Evolutionary conservation across 2,888 invertebrate species (phyloP).

Genomic region (Trimorus sp.): DNA sequence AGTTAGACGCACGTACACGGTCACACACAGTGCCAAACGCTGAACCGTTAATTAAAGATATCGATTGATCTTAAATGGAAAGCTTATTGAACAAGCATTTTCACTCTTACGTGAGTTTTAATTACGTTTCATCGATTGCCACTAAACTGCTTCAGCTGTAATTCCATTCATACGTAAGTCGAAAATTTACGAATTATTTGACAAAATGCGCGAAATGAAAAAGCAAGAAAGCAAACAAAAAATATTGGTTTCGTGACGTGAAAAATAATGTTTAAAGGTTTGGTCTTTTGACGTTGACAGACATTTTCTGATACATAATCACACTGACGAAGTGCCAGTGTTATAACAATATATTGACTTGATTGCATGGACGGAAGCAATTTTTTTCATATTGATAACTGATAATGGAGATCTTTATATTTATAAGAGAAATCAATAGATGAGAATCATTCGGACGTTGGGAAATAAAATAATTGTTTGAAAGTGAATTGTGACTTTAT

Average conservation of each 20-base stretch:
- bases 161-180: background rate
- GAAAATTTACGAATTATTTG: slow-evolving; percentile 21
- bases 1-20: background rate
- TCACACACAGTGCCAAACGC: too few relatives aligned
- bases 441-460: slow-evolving; percentile 25
- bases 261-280: slow-evolving; percentile 32
- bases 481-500: too few relatives aligned
- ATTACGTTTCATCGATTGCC: too few relatives aligned
- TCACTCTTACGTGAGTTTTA: too few relatives aligned
- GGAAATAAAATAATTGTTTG: slow-evolving; percentile 26
- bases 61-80: slow-evolving; percentile 2
- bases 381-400: slow-evolving; percentile 43
- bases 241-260: slow-evolving; percentile 8
- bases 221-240: background rate
- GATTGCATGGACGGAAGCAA: slow-evolving; percentile 47
- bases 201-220: slow-evolving; percentile 5
- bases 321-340: slow-evolving; percentile 22
- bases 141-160: background rate
- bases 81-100: background rate
- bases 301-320: slow-evolving; percentile 15
- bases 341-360: slow-evolving; percentile 35
- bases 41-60: background rate
- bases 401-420: too few relatives aligned
- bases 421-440: slow-evolving; percentile 37
- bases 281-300: slow-evolving; percentile 23